Evolutionary conservation across 2,888 invertebrate genomes (phyloP), one percentile per base, ranked within the genome.

Genomic region (Rhagonycha fulva): DNA sequence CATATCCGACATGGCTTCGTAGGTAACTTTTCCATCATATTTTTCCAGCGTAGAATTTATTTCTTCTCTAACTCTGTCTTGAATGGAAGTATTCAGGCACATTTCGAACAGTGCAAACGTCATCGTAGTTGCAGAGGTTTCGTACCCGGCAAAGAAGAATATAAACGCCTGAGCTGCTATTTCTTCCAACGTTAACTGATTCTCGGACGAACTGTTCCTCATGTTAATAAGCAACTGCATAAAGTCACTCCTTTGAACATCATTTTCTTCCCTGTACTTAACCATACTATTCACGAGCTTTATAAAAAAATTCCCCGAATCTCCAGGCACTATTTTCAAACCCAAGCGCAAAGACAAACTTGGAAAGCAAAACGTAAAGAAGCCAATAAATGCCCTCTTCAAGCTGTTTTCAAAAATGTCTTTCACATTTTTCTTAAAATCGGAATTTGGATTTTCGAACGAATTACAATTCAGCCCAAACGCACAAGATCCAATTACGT

Each of bases 401-500:
- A 32, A 14, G 12, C 60, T 68, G 24, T 23, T 30, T 12, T 26
- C 62, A 12, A 77, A 74, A 11, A 71, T 14, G 30, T 61, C 68
- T 61, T 61, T 71, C 10, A 74, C 76, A 10, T 77, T 30, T 9
- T 68, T n/a, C 19, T 62, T 67, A 63, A 74, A 77, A 4, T 87
- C 69, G 91, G 88, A 24, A 89, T 89, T 80, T 91, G 89, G 79
- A 89, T 89, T 80, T 4, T 60, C 60, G 5, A 77, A 69, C 5
- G 68, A 71, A 11, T 74, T 71, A n/a, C 76, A 77, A 14, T 91
- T 89, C 3, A 92, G 86, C 14, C 91, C 91, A 82, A 91, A 92
- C 9, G 90, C 91, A 73, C 90, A 89, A 66, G 89, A 89, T 0
- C 90, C 91, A 26, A 92, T 90, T 2, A 91, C 89, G 81, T 91